A percentile compares a stretch with the other conserved stretches of the same genome.
Evolutionary conservation across 1,140 invertebrate genomes (phyloP).

Genomic region (Choristoneura fumiferana): DNA sequence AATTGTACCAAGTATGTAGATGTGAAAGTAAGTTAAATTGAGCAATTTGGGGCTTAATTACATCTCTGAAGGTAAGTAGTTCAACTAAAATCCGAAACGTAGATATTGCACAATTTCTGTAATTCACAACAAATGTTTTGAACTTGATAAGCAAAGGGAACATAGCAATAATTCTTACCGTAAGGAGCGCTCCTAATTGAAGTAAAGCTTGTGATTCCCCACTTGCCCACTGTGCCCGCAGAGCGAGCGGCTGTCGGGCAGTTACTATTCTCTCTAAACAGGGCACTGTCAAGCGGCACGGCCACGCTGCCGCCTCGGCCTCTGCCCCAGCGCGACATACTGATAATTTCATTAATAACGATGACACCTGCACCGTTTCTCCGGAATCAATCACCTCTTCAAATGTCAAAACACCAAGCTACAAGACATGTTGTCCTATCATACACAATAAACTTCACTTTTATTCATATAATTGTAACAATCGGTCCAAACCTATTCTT

Average conservation of each 20-base stretch:
- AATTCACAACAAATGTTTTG: too few relatives aligned
- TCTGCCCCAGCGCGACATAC: slow-evolving; percentile 81
- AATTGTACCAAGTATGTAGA: too few relatives aligned
- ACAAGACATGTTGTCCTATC: slow-evolving; percentile 48
- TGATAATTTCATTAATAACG: slow-evolving; percentile 75
- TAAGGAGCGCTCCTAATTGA: slow-evolving; percentile 90
- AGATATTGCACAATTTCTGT: too few relatives aligned
- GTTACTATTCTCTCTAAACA: slow-evolving; percentile 93
- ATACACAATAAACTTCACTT: slow-evolving; percentile 32
- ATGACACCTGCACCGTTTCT: slow-evolving; percentile 65
- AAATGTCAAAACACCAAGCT: slow-evolving; percentile 63
- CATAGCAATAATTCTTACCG: slow-evolving; percentile 73
- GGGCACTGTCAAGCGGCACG: slow-evolving; percentile 80
- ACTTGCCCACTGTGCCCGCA: slow-evolving; percentile 93
- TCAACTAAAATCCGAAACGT: too few relatives aligned
- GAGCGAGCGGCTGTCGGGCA: slow-evolving; percentile 92
- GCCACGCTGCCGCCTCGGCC: slow-evolving; percentile 80
- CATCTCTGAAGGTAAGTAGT: neutral
- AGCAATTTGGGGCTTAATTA: neutral
- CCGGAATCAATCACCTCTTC: slow-evolving; percentile 53
- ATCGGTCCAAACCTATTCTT: slow-evolving; percentile 36
- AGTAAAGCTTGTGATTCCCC: slow-evolving; percentile 96
- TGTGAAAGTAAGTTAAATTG: slow-evolving; percentile 5
- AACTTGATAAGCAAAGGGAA: neutral
- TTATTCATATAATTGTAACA: slow-evolving; percentile 21